phyloP scores from a whole-genome alignment of 2,113 vertebrate genomes.

The Siphamia tubifer region DNA sequence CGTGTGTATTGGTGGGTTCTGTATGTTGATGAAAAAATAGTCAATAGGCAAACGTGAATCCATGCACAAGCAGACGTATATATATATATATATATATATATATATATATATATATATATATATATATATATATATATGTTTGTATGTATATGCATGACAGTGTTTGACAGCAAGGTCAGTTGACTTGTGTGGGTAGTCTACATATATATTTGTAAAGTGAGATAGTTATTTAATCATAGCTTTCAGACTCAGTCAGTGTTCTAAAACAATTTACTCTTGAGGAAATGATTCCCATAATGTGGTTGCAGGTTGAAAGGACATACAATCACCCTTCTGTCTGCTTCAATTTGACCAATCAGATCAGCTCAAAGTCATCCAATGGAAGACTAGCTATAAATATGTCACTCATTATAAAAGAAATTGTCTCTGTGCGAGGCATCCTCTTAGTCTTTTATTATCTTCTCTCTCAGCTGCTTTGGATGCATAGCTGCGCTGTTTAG shows the following conservation, averaged over 20 bases:
- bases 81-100: too few species aligned
- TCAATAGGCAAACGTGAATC: too few species aligned
- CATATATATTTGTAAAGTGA: too few species aligned
- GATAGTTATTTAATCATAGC: neutral
- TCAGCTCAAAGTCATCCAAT: neutral
- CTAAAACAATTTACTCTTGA: too few species aligned
- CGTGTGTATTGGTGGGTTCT: too few species aligned
- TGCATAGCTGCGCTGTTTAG: slow-evolving; percentile 16
- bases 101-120: too few species aligned
- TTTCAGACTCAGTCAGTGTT: neutral
- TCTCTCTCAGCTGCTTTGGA: neutral
- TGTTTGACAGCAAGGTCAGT: too few species aligned
- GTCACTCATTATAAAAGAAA: slow-evolving; percentile 10
- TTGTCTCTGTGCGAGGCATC: slow-evolving; percentile 1
- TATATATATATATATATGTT: too few species aligned
- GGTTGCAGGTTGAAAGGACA: neutral
- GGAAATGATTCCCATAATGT: neutral
- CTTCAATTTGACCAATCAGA: slow-evolving; percentile 5
- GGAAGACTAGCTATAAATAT: neutral
- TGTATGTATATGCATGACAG: too few species aligned
- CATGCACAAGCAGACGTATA: too few species aligned
- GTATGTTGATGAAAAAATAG: too few species aligned
- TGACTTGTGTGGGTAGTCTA: too few species aligned
- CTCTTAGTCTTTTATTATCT: slow-evolving; percentile 9
- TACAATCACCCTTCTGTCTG: neutral